Conservation (phyloP, 2,797 vertebrate species). For the Octomys mimax region DNA sequence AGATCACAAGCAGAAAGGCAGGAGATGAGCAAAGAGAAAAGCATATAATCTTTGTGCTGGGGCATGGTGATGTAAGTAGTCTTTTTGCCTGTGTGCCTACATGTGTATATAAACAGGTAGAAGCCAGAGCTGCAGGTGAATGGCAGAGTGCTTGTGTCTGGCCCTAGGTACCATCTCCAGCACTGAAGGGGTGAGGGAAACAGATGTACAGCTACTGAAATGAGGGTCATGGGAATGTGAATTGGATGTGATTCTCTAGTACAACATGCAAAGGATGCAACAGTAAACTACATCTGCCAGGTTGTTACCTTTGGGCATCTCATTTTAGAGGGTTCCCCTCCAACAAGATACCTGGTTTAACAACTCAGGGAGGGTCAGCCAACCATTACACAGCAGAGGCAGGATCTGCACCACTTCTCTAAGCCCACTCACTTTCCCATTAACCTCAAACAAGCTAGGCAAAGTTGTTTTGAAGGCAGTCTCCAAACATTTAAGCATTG, state of each 20-base stretch:
- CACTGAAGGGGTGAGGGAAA: not conserved
- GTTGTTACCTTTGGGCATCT: not conserved
- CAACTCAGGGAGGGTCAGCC: not conserved
- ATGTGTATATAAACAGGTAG: not conserved
- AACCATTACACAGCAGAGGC: not conserved
- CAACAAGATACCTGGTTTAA: not conserved
- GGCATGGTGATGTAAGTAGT: not conserved
- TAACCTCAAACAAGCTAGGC: not conserved
- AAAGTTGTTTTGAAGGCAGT: not conserved
- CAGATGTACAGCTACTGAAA: not conserved
- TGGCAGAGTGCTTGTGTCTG: not conserved
- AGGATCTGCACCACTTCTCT: conserved; percentile 3
- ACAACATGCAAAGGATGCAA: not conserved
- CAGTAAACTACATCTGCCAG: not conserved
- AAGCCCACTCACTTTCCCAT: not conserved
- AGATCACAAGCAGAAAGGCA: not conserved
- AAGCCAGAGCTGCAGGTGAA: not conserved
- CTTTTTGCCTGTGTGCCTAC: not conserved
- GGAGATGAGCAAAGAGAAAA: not conserved
- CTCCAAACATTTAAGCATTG: not conserved
- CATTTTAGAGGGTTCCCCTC: not conserved
- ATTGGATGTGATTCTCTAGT: not conserved
- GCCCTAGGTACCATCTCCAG: not conserved
- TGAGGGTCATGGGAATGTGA: not conserved
- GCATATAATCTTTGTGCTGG: not conserved